phyloP scores from a whole-genome alignment of 2,797 vertebrate species.

The Gephyroberyx darwinii region DNA sequence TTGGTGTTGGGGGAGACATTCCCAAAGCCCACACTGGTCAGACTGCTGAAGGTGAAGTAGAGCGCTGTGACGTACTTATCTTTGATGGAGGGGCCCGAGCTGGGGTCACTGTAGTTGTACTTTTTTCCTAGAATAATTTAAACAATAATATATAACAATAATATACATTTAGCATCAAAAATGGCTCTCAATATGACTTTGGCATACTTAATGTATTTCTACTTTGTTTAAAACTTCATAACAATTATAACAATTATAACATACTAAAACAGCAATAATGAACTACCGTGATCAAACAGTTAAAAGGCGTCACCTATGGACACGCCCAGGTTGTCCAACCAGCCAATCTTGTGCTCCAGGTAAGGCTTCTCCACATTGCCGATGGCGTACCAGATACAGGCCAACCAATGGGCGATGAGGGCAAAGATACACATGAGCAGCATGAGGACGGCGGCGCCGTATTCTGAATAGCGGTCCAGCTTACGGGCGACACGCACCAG shows the following conservation, averaged over 20 bases:
- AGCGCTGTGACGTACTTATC: slow-evolving; percentile 99
- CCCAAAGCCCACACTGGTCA: slow-evolving; percentile 98
- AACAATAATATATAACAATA: not conserved
- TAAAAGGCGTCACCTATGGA: slow-evolving; percentile 81
- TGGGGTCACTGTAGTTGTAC: slow-evolving; percentile 95
- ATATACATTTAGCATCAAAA: not conserved
- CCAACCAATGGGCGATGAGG: slow-evolving; percentile 98
- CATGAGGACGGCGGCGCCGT: slow-evolving; percentile 97
- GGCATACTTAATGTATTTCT: no score
- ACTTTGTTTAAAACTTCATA: no score
- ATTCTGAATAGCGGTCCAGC: slow-evolving; percentile 97
- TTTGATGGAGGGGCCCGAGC: slow-evolving; percentile 97
- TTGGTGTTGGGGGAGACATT: slow-evolving; percentile 99
- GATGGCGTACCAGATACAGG: slow-evolving; percentile 99
- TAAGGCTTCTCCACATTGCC: slow-evolving; percentile 98
- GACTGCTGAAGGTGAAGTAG: slow-evolving; percentile 99
- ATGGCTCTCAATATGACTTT: not conserved
- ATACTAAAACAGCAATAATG: not conserved
- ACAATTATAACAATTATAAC: no score
- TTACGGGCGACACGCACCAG: slow-evolving; percentile 96
- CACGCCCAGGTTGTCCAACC: slow-evolving; percentile 96
- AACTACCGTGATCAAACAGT: not conserved
- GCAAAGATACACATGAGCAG: slow-evolving; percentile 99
- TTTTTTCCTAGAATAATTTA: slow-evolving; percentile 83
- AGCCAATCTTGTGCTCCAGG: slow-evolving; percentile 96